A percentile compares a stretch with the other conserved stretches of the same genome.
Conservation (phyloP, 2,797 vertebrate species). For the Poliocrania exsul region DNA sequence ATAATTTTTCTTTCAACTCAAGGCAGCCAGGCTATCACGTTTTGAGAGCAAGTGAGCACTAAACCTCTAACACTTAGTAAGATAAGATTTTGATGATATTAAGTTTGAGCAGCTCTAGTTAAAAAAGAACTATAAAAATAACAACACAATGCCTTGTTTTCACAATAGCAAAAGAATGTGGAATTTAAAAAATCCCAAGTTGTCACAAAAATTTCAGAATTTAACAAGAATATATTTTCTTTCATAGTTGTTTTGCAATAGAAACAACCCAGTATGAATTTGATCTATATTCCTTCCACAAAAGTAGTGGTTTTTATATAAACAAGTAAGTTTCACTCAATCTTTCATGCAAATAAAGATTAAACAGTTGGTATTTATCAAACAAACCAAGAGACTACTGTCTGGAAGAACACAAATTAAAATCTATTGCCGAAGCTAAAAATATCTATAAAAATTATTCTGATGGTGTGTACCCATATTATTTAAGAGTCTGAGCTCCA, state of each 20-base stretch:
- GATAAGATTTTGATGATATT: not conserved
- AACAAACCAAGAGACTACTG: not conserved
- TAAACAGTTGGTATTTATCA: conserved; percentile 25
- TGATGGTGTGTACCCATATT: not conserved
- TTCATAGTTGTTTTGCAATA: not conserved
- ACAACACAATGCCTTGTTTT: not conserved
- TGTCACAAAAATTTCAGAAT: not conserved
- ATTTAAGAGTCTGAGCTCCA: not conserved
- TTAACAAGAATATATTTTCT: not conserved
- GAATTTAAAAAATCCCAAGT: not conserved
- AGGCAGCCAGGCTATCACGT: not conserved
- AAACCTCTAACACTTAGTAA: not conserved
- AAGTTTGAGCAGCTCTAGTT: not conserved
- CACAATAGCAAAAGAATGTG: not conserved
- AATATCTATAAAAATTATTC: not conserved
- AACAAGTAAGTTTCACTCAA: not conserved
- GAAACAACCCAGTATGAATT: not conserved
- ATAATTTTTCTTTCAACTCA: not conserved
- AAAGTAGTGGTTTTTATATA: not conserved
- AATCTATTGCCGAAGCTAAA: not conserved
- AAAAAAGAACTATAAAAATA: not conserved
- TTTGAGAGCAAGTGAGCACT: not conserved
- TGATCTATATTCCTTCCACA: not conserved
- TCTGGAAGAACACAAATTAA: not conserved
- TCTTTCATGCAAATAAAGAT: not conserved